Evolutionary conservation across 2,113 vertebrate species (phyloP), one percentile per base, ranked within the genome.

Genomic region (Onychostoma macrolepis): DNA sequence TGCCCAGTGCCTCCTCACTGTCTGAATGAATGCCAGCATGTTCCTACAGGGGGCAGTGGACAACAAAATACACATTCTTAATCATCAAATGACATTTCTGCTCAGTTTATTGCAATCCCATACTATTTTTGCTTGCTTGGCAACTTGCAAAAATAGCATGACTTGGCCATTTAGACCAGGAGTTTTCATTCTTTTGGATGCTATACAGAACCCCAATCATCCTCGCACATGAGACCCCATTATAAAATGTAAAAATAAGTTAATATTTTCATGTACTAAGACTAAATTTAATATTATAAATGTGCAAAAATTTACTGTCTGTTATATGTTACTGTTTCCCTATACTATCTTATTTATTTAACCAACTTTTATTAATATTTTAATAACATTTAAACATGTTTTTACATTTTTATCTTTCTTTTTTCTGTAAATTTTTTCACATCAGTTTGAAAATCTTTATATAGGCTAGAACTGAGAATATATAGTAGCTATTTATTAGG

Each of bases 11-110:
- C 65, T 67, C 82, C 21, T 61, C 81, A 83, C 50, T 82, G 45
- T 86, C 88, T 87, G 90, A 58, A 67, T 50, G 28, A 41, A 84
- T 90, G 90, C 91, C 90, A 87, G 87, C 58, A 87, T 82, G 88
- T 48, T 84, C 24, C 84, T 30, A 65, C 36, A 85, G 84, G 84
- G 74, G 84, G 84, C 84, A 43, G 56, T 85, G 53, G 41, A 30
- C 45, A 4, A 33, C 45, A 33, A 19, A 53, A n/a, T 48, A 78
- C 26, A 78, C 26, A 56, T 50, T 43, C 19, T 6, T 30, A 4
- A 50, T 28, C 24, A 79, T 53, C 7, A 36, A 24, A 36, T 33
- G 0, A 56, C 15, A 78, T 78, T 11, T 53, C 15, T 56, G 13
- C 26, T n/a, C 43, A 33, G 3, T 56, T 56, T 36, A 78, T 78